Evolutionary conservation across 2,888 invertebrate genomes (phyloP).

Genomic region (Eupeodes luniger): DNA sequence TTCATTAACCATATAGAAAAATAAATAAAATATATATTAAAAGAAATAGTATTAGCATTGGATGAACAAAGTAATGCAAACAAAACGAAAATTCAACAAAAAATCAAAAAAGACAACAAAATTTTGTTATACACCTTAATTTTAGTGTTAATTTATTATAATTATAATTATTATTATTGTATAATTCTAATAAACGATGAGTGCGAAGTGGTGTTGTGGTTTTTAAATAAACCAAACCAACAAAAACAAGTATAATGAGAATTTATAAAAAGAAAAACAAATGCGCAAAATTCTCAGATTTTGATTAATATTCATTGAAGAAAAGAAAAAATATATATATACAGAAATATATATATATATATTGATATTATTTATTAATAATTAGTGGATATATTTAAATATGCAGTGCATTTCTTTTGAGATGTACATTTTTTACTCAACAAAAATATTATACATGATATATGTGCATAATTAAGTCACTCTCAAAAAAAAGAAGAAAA

Average conservation of each 20-base stretch:
- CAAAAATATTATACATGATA: slow-evolving; percentile 73
- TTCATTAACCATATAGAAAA: slow-evolving; percentile 67
- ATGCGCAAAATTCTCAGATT: slow-evolving; percentile 49
- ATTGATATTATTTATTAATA: slow-evolving; percentile 76
- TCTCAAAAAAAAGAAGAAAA: slow-evolving; percentile 65
- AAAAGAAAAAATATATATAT: slow-evolving; percentile 47
- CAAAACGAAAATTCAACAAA: slow-evolving; percentile 69
- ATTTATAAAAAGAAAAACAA: slow-evolving; percentile 21
- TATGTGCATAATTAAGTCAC: slow-evolving; percentile 74
- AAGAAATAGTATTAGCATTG: slow-evolving; percentile 70
- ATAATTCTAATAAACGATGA: slow-evolving; percentile 36
- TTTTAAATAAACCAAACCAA: slow-evolving; percentile 21
- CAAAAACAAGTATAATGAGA: slow-evolving; percentile 15
- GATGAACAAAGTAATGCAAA: slow-evolving; percentile 54
- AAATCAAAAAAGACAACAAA: slow-evolving; percentile 75
- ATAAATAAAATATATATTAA: slow-evolving; percentile 47
- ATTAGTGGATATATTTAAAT: slow-evolving; percentile 77
- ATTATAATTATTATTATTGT: slow-evolving; percentile 33
- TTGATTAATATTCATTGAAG: slow-evolving; percentile 58
- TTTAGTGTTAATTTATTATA: slow-evolving; percentile 72
- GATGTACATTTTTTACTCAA: slow-evolving; percentile 78
- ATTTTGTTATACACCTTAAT: slow-evolving; percentile 75
- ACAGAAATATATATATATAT: slow-evolving; percentile 53
- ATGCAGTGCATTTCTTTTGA: slow-evolving; percentile 79
- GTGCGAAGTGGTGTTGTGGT: slow-evolving; percentile 61